Base-by-base conservation (phyloP, 2,888 invertebrate genomes). In the Hyposoter dolosus region DNA sequence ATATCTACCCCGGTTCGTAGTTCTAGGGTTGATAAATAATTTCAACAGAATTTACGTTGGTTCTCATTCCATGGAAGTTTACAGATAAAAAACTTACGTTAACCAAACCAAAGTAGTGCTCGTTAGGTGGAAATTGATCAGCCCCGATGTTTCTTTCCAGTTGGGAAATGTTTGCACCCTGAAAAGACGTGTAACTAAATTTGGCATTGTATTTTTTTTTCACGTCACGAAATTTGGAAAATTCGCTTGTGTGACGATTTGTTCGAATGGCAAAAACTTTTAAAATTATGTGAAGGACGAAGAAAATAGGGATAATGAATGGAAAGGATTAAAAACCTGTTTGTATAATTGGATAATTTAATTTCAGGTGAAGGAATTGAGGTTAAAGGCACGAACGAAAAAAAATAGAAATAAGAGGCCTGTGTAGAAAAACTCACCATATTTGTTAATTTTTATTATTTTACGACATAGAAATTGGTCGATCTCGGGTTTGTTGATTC, bases 111-210 rank as follows among this genome's bases (percentile, higher is more conserved):
- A 99, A 99, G 95, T 99, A 99, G 95, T 99, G 99, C 94, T 99
- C 99, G 95, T 99, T 99, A 88, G 98, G 97, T 93, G 99, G 99
- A 95, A 99, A 98, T 94, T 99, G 98, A 95, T 99, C 99, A 92
- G 98, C 97, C 93, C 99, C 99, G 94, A 99, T 99, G 96, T 99
- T 99, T 96, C 98, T 98, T 96, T 99, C 99, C 95, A 99, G 95
- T 95, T 99, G 99, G 93, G 99, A 99, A 95, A 99, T 98, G 96
- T 99, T 99, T 95, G 99, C 98, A 96, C 99, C 99, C 99, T 98
- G 94, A 86, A 95, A 95, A 87, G 78, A 3, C 12, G 32, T 32
- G 53, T 53, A 0, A 35, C 15, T 3, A 19, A 56, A 32, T 72
- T 9, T 72, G 9, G 0, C 17, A 56, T 5, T 50, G 15, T 23